These are phyloP conservation scores for Rhagoletis pomonella DNA, from an alignment of 1,140 invertebrate genomes.

Conservation along the genomic window DNA sequence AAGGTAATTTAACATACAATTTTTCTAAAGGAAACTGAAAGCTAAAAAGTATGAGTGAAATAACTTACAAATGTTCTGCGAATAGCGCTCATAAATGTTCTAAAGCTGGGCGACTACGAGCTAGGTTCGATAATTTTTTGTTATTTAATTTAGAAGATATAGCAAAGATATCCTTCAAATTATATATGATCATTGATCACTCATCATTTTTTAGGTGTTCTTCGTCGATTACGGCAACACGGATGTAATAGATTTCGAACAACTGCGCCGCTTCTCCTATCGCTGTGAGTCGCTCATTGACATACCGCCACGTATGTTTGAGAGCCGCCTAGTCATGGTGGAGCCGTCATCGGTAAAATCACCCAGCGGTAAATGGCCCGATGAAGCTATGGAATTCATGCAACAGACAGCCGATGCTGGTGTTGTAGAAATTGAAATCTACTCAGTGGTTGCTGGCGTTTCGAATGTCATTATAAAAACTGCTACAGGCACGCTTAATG, in stretches of 20 bases:
- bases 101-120: too few species aligned
- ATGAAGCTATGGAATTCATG: slow-evolving; percentile 77
- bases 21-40: background rate
- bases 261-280: slow-evolving; percentile 59
- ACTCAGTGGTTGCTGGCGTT: slow-evolving; percentile 85
- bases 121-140: too few species aligned
- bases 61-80: too few species aligned
- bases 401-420: slow-evolving; percentile 64
- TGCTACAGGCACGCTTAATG: slow-evolving; percentile 77
- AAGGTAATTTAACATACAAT: slow-evolving; percentile 26
- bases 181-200: too few species aligned
- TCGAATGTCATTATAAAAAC: slow-evolving; percentile 79
- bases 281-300: slow-evolving; percentile 60
- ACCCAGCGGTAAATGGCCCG: slow-evolving; percentile 78
- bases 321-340: slow-evolving; percentile 82
- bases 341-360: slow-evolving; percentile 79
- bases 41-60: too few species aligned
- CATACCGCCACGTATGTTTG: slow-evolving; percentile 80
- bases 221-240: slow-evolving; percentile 88
- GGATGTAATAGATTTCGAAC: slow-evolving; percentile 66
- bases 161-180: too few species aligned
- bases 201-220: slow-evolving; percentile 76
- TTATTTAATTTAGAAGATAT: too few species aligned
- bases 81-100: too few species aligned
- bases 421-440: slow-evolving; percentile 76